phyloP scores from a whole-genome alignment of 1,140 invertebrate species.

The Lepidurus couesii region DNA sequence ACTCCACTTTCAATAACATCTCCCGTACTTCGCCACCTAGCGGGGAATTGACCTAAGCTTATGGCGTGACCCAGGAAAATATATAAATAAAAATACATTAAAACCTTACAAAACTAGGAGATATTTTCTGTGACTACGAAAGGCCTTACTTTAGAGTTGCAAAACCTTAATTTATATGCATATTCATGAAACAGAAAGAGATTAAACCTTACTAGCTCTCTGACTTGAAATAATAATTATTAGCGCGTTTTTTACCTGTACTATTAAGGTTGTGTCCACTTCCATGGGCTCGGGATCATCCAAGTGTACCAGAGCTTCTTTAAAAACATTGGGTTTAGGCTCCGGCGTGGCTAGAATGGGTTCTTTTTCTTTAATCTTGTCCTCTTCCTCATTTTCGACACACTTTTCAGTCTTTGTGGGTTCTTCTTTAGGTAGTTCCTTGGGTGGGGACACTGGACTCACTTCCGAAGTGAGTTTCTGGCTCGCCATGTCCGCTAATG shows the following conservation, averaged over 20 bases:
- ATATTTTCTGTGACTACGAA: too few relatives aligned
- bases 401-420: not conserved
- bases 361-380: conserved; percentile 25
- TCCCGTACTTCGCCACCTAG: not conserved
- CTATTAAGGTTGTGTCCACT: not conserved
- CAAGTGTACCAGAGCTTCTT: not conserved
- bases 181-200: too few relatives aligned
- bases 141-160: too few relatives aligned
- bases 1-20: not conserved
- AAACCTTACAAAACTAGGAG: too few relatives aligned
- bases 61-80: too few relatives aligned
- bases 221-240: not conserved
- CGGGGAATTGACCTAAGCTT: not conserved
- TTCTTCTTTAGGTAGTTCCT: conserved; percentile 22
- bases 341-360: not conserved
- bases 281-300: not conserved
- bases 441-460: not conserved
- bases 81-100: too few relatives aligned
- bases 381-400: conserved; percentile 6
- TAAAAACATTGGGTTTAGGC: not conserved
- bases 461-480: too few relatives aligned
- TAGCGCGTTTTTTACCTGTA: not conserved
- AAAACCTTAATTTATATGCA: too few relatives aligned
- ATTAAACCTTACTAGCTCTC: too few relatives aligned
- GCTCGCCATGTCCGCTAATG: not conserved